These are phyloP conservation scores for Cylloceria caligata DNA, from an alignment of 2,888 invertebrate genomes.

Conservation along the genomic window DNA sequence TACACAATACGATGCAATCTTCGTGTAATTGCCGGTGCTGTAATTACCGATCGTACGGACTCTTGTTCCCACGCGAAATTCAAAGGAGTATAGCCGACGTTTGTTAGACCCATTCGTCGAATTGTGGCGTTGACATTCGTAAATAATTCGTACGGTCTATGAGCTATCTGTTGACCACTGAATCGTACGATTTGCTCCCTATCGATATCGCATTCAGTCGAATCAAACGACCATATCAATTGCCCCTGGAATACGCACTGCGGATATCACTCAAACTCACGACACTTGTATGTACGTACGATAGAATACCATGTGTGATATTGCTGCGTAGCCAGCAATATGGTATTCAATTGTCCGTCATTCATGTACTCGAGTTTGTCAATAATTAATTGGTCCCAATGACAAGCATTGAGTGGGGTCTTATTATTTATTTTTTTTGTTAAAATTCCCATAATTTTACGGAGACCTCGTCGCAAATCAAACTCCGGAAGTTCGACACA, in stretches of 20 bases:
- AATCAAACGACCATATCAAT: conserved; percentile 30
- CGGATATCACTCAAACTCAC: conserved; percentile 22
- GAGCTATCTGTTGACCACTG: conserved; percentile 9
- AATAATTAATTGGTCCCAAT: not conserved
- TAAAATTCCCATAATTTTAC: not conserved
- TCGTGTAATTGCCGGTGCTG: not conserved
- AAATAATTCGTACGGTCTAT: conserved; percentile 3
- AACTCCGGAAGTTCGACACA: no score
- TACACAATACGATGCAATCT: not conserved
- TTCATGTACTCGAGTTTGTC: not conserved
- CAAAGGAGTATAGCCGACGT: not conserved
- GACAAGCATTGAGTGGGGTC: not conserved
- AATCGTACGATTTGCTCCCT: conserved; percentile 28
- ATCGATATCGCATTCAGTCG: conserved; percentile 16
- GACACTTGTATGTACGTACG: not conserved
- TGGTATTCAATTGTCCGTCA: conserved; percentile 11
- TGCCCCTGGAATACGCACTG: conserved; percentile 41
- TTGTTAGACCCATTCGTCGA: not conserved
- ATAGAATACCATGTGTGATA: no score
- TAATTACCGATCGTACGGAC: conserved; percentile 1
- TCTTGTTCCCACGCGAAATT: not conserved
- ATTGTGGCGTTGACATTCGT: conserved; percentile 8
- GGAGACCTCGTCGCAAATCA: not conserved
- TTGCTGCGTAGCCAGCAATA: no score
- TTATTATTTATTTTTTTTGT: no score